Percentiles rank a stretch among this genome's conserved stretches.
phyloP scores from a whole-genome alignment of 2,888 invertebrate genomes.

The Eupithecia inturbata region DNA sequence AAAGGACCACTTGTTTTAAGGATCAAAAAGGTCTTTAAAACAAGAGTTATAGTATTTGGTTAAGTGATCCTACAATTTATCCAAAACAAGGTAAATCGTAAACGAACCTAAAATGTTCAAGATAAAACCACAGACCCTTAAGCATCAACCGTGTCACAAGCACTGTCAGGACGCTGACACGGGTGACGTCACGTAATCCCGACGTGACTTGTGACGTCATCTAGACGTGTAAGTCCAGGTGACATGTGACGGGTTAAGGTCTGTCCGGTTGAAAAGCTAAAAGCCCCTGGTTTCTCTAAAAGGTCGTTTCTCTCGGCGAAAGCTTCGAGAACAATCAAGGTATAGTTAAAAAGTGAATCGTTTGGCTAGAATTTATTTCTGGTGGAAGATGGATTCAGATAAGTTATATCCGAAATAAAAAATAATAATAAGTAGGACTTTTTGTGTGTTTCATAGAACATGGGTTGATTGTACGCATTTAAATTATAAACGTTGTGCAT shows the following conservation, averaged over 20 bases:
- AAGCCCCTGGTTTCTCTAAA: conserved; percentile 2
- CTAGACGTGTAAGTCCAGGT: conserved; percentile 15
- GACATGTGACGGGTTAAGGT: conserved; percentile 7
- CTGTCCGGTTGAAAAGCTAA: conserved; percentile 9
- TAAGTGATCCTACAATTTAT: neutral
- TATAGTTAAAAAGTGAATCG: neutral
- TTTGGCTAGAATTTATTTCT: neutral
- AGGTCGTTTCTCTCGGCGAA: neutral
- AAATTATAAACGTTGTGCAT: too few relatives aligned
- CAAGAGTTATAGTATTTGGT: neutral
- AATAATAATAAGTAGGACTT: neutral
- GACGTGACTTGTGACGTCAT: conserved; percentile 43
- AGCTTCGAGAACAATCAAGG: neutral
- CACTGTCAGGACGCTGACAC: conserved; percentile 25
- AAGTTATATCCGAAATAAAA: too few relatives aligned
- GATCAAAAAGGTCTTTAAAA: too few relatives aligned
- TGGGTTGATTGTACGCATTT: neutral
- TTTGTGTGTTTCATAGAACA: neutral
- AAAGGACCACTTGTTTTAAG: neutral
- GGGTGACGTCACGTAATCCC: conserved; percentile 43
- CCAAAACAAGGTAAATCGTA: neutral
- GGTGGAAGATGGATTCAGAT: neutral
- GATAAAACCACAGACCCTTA: conserved; percentile 11
- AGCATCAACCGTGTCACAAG: conserved; percentile 10
- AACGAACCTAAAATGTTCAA: neutral